Conservation (phyloP, 2,113 vertebrate genomes). For the Phodopus roborovskii region DNA sequence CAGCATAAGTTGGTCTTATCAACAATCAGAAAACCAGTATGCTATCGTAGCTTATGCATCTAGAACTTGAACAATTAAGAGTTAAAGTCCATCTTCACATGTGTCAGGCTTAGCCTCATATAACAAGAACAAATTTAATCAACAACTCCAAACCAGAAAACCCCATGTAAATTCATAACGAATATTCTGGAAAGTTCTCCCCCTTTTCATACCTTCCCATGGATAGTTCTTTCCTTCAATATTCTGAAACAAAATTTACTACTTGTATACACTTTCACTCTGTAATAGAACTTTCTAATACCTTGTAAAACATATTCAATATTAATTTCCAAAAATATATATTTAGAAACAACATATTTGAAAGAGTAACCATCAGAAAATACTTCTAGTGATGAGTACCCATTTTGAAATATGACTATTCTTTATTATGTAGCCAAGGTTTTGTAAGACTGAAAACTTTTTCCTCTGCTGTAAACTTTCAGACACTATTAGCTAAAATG, state of each 20-base stretch:
- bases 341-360: not conserved
- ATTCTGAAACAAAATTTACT: not conserved
- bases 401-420: not conserved
- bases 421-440: not conserved
- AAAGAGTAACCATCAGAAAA: not conserved
- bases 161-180: not conserved
- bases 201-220: not conserved
- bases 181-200: not conserved
- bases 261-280: no score
- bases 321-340: slow-evolving; percentile 9
- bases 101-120: not conserved
- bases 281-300: not conserved
- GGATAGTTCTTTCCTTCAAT: not conserved
- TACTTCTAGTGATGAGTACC: not conserved
- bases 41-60: not conserved
- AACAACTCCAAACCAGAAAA: not conserved
- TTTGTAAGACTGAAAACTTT: slow-evolving; percentile 25
- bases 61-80: not conserved
- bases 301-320: not conserved
- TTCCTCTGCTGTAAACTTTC: not conserved
- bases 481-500: not conserved
- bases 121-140: not conserved
- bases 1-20: not conserved
- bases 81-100: not conserved
- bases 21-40: not conserved